A percentile compares a stretch with the other conserved stretches of the same genome.
Conservation (phyloP, 1,140 invertebrate genomes). For the Lasioglossum baleicum region DNA sequence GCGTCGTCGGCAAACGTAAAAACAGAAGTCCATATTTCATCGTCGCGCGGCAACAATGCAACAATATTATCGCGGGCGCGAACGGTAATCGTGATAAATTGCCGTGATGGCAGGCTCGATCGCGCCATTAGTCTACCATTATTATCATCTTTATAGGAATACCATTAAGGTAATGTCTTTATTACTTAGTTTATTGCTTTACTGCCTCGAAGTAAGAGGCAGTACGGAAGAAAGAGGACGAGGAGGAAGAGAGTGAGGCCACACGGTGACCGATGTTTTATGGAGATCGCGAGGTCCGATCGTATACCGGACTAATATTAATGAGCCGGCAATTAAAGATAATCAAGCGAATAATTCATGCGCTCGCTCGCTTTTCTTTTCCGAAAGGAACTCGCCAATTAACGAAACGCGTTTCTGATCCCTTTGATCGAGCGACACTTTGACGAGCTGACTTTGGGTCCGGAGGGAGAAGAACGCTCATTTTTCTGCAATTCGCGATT, state of each 20-base stretch:
- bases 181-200: slow-evolving; percentile 20
- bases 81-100: slow-evolving; percentile 34
- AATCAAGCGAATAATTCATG: slow-evolving; percentile 36
- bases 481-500: background rate
- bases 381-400: slow-evolving; percentile 42
- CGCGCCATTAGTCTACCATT: slow-evolving; percentile 28
- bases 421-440: background rate
- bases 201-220: background rate
- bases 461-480: background rate
- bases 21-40: slow-evolving; percentile 4
- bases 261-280: background rate
- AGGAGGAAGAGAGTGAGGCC: background rate
- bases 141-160: background rate
- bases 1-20: background rate
- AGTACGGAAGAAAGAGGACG: background rate
- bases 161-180: slow-evolving; percentile 18
- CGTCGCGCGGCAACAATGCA: background rate
- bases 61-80: background rate
- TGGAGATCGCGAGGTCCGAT: background rate
- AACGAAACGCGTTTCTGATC: slow-evolving; percentile 29
- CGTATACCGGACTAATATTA: slow-evolving; percentile 1
- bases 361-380: slow-evolving; percentile 6
- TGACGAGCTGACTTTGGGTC: slow-evolving; percentile 22
- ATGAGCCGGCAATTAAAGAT: slow-evolving; percentile 19
- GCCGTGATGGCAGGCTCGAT: slow-evolving; percentile 10